A percentile compares a stretch with the other conserved stretches of the same genome.
phyloP scores from a whole-genome alignment of 2,113 vertebrate species.

The Nothocercus julius region DNA sequence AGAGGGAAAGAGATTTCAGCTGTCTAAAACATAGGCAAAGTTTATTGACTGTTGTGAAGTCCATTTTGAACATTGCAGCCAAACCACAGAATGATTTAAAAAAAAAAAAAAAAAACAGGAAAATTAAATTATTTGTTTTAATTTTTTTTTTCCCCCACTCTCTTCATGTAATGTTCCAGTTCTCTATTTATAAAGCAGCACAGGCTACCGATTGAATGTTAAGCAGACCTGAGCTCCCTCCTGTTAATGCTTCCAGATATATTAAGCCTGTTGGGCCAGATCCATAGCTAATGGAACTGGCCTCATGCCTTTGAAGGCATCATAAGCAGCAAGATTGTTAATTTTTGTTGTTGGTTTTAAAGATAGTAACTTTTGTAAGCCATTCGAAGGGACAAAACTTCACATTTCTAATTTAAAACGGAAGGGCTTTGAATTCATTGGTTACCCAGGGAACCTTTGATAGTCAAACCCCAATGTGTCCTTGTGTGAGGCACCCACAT shows the following conservation, averaged over 20 bases:
- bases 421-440: slow-evolving; percentile 63
- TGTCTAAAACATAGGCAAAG: background rate
- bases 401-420: slow-evolving; percentile 44
- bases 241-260: slow-evolving; percentile 38
- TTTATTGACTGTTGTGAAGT: background rate
- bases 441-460: slow-evolving; percentile 10
- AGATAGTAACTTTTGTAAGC: slow-evolving; percentile 38
- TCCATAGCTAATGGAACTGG: slow-evolving; percentile 56
- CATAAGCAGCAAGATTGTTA: slow-evolving; percentile 30
- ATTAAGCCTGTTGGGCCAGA: slow-evolving; percentile 49
- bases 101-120: background rate
- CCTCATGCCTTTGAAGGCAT: slow-evolving; percentile 37
- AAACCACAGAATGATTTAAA: slow-evolving; percentile 21
- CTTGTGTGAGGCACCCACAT: background rate
- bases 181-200: slow-evolving; percentile 24
- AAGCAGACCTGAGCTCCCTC: slow-evolving; percentile 48
- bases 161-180: background rate
- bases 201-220: slow-evolving; percentile 21
- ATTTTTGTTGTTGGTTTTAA: slow-evolving; percentile 40
- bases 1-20: background rate
- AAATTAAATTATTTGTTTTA: background rate
- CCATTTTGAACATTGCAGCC: background rate
- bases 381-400: slow-evolving; percentile 29
- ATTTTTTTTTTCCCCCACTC: background rate
- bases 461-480: background rate